Base-by-base conservation (phyloP, 2,113 vertebrate genomes). In the Sitta europaea region DNA sequence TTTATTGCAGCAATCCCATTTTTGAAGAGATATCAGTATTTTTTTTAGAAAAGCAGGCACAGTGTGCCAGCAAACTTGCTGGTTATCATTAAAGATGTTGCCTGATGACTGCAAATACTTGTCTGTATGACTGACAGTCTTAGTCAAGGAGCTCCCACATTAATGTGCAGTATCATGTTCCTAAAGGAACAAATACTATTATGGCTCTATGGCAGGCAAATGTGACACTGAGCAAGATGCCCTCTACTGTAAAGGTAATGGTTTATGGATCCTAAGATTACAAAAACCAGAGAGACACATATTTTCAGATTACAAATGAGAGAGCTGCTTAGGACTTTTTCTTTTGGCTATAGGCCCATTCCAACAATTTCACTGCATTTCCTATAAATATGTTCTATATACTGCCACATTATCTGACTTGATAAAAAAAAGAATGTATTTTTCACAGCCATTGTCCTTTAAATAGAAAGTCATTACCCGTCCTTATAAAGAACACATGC, bases 11-110 rank as follows among this genome's bases (percentile, higher is more conserved):
- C 82, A 96, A 97, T 92, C 58, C 57, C 55, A 81, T 62, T 86
- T 97, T 76, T 72, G 50, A 97, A 96, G 92, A 80, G 75, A 91
- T 29, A 88, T 91, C 70, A 81, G 76, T 74, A 35, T 62, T 92
- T 73, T 91, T 87, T 71, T 83, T 77, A 85, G 68, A 65, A 94
- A 95, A 96, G 47, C 22, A 25, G 86, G 88, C 62, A 93, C 55
- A 88, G 78, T 84, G 75, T 96, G 96, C 97, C 97, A 97, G 97
- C 97, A 98, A 97, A 96, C 94, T 92, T 78, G 91, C 61, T 96
- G 78, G 47, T 72, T 89, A 92, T 97, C 85, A 73, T 95, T 96
- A 92, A 86, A 92, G 90, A 92, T 50, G n/a, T 70, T 75, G 33
- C 73, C 63, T 76, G 70, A 90, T 88, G 86, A 78, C 65, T 94